Base-by-base conservation (phyloP, 2,888 invertebrate genomes). In the Tetanocera ferruginea region DNA sequence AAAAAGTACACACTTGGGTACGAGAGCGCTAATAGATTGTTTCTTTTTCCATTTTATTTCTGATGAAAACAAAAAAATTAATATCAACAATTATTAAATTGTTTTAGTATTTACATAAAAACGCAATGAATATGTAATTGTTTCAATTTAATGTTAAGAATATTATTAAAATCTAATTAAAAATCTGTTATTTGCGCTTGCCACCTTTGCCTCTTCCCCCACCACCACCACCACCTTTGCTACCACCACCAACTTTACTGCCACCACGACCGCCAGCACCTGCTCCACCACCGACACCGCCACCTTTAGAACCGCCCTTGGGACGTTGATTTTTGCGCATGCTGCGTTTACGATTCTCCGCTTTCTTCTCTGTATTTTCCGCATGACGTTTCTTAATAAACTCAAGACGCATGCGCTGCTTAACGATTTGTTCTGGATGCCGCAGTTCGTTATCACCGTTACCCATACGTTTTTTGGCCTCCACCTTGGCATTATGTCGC, bases 381-480 rank as follows among this genome's bases (percentile, higher is more conserved):
- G 91, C 91, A 83, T 93, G 91, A 83, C 94, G 93, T 80, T 92
- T 93, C 82, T 93, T 94, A 77, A 93, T 92, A 81, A 92, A 88
- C 77, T 90, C 90, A 52, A 90, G 90, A 87, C 85, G 88, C 85
- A 92, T 90, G 76, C 96, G 91, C 37, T 93, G 92, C 87, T 96
- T 96, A 49, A 95, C 91, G 83, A 96, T 94, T 88, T 96, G 94
- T 81, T 95, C 95, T 74, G 94, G 94, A 87, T 93, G 91, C 85
- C 93, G 92, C 87, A 95, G 89, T 89, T 95, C 94, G n/a, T 90
- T 91, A 76, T 91, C 91, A 14, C 82, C 81, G 90, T 82, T 87
- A 90, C 79, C 87, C 83, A 85, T 83, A 69, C 88, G 88, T 83
- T 92, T 91, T 88, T 93, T 93, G 79, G 91, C 90, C 81, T 93